A percentile compares a stretch with the other conserved stretches of the same genome.
Conservation (phyloP, 2,797 vertebrate species). For the Anguilla obscura region DNA sequence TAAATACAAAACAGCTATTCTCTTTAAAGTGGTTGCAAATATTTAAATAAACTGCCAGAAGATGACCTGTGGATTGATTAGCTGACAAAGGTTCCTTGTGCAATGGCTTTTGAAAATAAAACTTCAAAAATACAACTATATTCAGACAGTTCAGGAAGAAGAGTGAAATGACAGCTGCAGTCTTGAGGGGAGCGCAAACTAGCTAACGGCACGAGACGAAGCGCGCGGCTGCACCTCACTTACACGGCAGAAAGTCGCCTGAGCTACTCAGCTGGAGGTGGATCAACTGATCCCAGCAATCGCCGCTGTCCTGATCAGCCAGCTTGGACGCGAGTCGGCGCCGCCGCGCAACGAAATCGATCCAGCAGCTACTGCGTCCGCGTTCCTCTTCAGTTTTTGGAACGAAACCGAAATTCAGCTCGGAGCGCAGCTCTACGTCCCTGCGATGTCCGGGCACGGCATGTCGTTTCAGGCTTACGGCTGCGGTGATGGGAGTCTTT, state of each 20-base stretch:
- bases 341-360: constrained; percentile 9
- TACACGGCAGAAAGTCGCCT: constrained; percentile 71
- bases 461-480: constrained; percentile 17
- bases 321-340: constrained; percentile 57
- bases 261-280: constrained; percentile 71
- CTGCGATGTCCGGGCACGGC: neutral
- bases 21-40: neutral
- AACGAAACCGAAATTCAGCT: constrained; percentile 34
- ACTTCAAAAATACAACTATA: no score
- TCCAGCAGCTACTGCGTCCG: neutral
- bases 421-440: neutral
- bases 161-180: neutral
- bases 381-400: constrained; percentile 30
- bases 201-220: neutral
- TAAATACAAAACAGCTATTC: neutral
- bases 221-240: constrained; percentile 49
- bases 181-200: neutral
- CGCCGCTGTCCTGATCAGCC: constrained; percentile 63
- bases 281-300: constrained; percentile 76
- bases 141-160: neutral
- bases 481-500: neutral
- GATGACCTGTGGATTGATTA: neutral
- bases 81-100: neutral
- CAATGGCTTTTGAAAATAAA: neutral
- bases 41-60: neutral